Evolutionary conservation across 2,113 vertebrate genomes (phyloP).

Genomic region (Gobius niger): DNA sequence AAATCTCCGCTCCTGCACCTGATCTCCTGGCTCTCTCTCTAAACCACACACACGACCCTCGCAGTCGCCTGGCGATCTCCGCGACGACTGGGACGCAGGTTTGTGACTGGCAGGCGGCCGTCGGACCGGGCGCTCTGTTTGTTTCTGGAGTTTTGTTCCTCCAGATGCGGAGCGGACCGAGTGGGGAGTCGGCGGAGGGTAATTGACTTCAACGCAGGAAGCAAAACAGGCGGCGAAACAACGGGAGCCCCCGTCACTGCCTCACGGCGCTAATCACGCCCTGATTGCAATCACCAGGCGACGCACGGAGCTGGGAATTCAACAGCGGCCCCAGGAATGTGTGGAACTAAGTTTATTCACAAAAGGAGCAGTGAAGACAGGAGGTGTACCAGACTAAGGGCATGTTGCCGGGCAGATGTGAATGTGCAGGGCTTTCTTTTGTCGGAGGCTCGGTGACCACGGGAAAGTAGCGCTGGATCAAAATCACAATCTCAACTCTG

Average conservation of each 20-base stretch:
- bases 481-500: too few relatives aligned
- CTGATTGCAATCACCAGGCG: conserved; percentile 74
- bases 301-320: conserved; percentile 21
- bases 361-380: too few relatives aligned
- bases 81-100: conserved; percentile 15
- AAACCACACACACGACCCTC: conserved; percentile 10
- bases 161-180: conserved; percentile 27
- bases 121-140: background rate
- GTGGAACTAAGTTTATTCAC: background rate
- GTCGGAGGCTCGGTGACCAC: too few relatives aligned
- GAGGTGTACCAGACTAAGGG: background rate
- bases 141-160: background rate
- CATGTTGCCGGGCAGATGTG: too few relatives aligned
- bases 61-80: conserved; percentile 22
- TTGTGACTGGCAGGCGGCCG: conserved; percentile 38
- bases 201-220: conserved; percentile 52
- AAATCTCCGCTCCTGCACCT: conserved; percentile 11
- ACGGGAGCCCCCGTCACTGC: conserved; percentile 31
- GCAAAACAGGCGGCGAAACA: conserved; percentile 38
- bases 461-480: too few relatives aligned
- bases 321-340: conserved; percentile 7
- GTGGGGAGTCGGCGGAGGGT: conserved; percentile 29
- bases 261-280: conserved; percentile 47
- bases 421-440: too few relatives aligned
- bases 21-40: conserved; percentile 26